phyloP scores from a whole-genome alignment of 2,888 invertebrate genomes.

The Cheilosia vulpina region DNA sequence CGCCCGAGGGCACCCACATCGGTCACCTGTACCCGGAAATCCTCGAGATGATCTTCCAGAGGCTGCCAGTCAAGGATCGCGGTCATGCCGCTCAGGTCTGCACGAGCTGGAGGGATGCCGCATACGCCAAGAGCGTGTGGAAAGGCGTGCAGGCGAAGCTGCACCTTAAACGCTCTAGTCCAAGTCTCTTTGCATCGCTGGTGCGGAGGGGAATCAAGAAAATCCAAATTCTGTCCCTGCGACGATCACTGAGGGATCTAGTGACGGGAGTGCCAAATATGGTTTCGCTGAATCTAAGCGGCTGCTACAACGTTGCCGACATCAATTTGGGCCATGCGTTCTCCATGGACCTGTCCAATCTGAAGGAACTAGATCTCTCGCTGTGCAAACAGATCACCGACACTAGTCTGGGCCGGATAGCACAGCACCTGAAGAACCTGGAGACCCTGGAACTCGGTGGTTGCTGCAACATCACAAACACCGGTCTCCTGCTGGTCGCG shows the following conservation, averaged over 20 bases:
- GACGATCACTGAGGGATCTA: conserved; percentile 92
- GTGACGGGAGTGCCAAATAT: conserved; percentile 93
- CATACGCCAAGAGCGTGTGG: conserved; percentile 97
- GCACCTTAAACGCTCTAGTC: conserved; percentile 92
- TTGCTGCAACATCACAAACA: conserved; percentile 95
- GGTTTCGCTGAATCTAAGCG: conserved; percentile 94
- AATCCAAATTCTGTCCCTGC: conserved; percentile 94
- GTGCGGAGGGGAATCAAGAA: conserved; percentile 94
- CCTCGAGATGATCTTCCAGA: conserved; percentile 94
- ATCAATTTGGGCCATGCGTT: conserved; percentile 93
- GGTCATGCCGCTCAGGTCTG: conserved; percentile 96
- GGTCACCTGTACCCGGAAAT: conserved; percentile 96
- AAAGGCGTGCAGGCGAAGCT: conserved; percentile 95
- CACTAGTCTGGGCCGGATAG: conserved; percentile 92
- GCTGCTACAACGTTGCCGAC: conserved; percentile 97
- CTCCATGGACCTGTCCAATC: conserved; percentile 89
- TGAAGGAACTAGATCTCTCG: conserved; percentile 93
- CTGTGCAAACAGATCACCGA: conserved; percentile 98
- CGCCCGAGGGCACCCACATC: conserved; percentile 89
- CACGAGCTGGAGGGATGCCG: conserved; percentile 94
- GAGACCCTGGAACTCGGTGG: conserved; percentile 95
- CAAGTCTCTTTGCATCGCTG: conserved; percentile 93
- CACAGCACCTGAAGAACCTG: conserved; percentile 92
- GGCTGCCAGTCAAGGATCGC: conserved; percentile 93
- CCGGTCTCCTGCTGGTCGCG: conserved; percentile 92